phyloP scores from a whole-genome alignment of 2,888 invertebrate species.

The Diloba caeruleocephala region DNA sequence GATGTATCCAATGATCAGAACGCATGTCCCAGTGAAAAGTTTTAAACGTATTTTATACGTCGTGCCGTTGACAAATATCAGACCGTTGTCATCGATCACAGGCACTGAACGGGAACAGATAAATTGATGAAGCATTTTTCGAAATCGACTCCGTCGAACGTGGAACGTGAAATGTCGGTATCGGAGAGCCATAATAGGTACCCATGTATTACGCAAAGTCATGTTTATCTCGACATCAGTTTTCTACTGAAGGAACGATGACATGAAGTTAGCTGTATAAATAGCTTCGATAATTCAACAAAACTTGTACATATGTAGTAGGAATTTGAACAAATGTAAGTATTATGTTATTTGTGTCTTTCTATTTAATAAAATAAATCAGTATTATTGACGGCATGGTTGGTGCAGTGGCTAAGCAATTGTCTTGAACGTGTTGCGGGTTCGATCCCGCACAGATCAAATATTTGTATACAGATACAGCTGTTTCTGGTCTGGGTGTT shows the following conservation, averaged over 20 bases:
- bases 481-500: too few relatives aligned
- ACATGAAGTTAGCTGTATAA: slow-evolving; percentile 46
- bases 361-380: too few relatives aligned
- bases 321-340: slow-evolving; percentile 23
- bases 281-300: slow-evolving; percentile 45
- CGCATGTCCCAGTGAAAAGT: slow-evolving; percentile 43
- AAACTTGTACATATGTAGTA: slow-evolving; percentile 18
- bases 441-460: too few relatives aligned
- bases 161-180: slow-evolving; percentile 58
- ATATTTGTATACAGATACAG: too few relatives aligned
- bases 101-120: slow-evolving; percentile 72
- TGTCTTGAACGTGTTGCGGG: too few relatives aligned
- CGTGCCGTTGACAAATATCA: slow-evolving; percentile 72
- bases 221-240: slow-evolving; percentile 64
- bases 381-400: too few relatives aligned
- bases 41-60: slow-evolving; percentile 63
- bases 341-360: not conserved
- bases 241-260: slow-evolving; percentile 34
- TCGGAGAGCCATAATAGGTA: slow-evolving; percentile 55
- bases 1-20: slow-evolving; percentile 21
- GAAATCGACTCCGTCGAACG: slow-evolving; percentile 57
- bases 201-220: slow-evolving; percentile 56
- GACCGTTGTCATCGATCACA: slow-evolving; percentile 73
- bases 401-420: too few relatives aligned
- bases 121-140: slow-evolving; percentile 77